Base-by-base conservation (phyloP, 92 coral and sea anemone species). In the Paragorgia papillata region DNA sequence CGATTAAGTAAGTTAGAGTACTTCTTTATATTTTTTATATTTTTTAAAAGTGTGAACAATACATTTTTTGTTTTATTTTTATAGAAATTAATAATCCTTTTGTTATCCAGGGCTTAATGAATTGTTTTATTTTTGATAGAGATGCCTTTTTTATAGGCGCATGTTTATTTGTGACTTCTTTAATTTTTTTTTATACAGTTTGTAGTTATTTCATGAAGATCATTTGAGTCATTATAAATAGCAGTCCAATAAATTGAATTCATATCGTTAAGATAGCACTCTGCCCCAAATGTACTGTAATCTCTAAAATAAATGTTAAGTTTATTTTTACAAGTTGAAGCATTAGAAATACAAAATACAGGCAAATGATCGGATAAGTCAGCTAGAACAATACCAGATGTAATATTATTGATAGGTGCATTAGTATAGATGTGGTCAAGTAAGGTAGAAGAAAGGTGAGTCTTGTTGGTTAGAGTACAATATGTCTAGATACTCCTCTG, bases 81-180 rank as follows among this genome's bases (percentile, higher is more conserved):
- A 80, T 66, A 54, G 80, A 66, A 59, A 37, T 82, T 56, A 73
- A 41, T 74, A 82, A 69, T 30, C 81, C 75, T 27, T 48, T 32
- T 44, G 86, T 49, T 49, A 82, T 31, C 86, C 86, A 74, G 27
- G 86, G 49, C 43, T 66, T 82, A 33, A 63, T 62, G 9, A 82
- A 21, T 53, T 62, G 74, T 31, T 64, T 79, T 69, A 9, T 34
- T 40, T 46, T 69, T 18, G 14, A 19, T 55, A 27, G 29, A 56
- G 57, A 69, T 35, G 75, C 31, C 35, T 27, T 65, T 76, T 53
- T 85, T 15, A 85, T 76, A 43, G 89, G 83, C 6, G 79, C 83
- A 68, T 75, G 89, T 39, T 69, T 81, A 14, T 85, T 66, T 17
- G 80, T 25, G 10, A 4, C 54, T 55, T 69, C 75, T 69, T 55